A percentile compares a stretch with the other conserved stretches of the same genome.
Conservation (phyloP, 2,113 vertebrate genomes). For the Aspidoscelis tigris region DNA sequence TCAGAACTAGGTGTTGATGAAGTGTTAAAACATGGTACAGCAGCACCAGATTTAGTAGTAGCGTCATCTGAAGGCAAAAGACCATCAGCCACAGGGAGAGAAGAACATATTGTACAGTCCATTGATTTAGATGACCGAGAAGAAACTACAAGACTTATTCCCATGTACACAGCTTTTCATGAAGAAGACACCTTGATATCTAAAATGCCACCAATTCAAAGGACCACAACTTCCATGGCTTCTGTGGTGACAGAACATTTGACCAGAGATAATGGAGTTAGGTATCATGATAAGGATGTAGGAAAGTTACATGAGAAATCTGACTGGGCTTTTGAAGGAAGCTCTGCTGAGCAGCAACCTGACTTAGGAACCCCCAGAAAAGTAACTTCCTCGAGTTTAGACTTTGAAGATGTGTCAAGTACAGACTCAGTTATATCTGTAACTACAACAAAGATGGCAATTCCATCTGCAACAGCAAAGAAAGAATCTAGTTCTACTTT, state of each 20-base stretch:
- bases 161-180: slow-evolving; percentile 44
- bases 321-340: slow-evolving; percentile 56
- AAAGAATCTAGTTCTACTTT: slow-evolving; percentile 53
- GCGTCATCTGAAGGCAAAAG: slow-evolving; percentile 1
- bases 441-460: slow-evolving; percentile 48
- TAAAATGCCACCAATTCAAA: slow-evolving; percentile 57
- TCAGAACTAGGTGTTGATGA: slow-evolving; percentile 58
- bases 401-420: slow-evolving; percentile 64
- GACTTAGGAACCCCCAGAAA: slow-evolving; percentile 27
- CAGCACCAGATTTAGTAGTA: slow-evolving; percentile 32
- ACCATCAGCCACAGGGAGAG: not conserved
- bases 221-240: slow-evolving; percentile 38
- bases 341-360: slow-evolving; percentile 52
- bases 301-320: slow-evolving; percentile 31
- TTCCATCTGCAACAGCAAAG: slow-evolving; percentile 54
- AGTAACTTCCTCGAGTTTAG: slow-evolving; percentile 15
- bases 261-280: slow-evolving; percentile 46
- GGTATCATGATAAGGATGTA: slow-evolving; percentile 1
- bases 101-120: slow-evolving; percentile 26
- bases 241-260: slow-evolving; percentile 31
- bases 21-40: slow-evolving; percentile 53
- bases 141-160: slow-evolving; percentile 17
- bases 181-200: slow-evolving; percentile 59
- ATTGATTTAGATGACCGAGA: slow-evolving; percentile 50
- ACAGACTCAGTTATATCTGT: slow-evolving; percentile 41